A percentile compares a stretch with the other conserved stretches of the same genome.
These are phyloP conservation scores for Agonopterix arenella DNA, from an alignment of 2,888 invertebrate species.

Conservation along the genomic window DNA sequence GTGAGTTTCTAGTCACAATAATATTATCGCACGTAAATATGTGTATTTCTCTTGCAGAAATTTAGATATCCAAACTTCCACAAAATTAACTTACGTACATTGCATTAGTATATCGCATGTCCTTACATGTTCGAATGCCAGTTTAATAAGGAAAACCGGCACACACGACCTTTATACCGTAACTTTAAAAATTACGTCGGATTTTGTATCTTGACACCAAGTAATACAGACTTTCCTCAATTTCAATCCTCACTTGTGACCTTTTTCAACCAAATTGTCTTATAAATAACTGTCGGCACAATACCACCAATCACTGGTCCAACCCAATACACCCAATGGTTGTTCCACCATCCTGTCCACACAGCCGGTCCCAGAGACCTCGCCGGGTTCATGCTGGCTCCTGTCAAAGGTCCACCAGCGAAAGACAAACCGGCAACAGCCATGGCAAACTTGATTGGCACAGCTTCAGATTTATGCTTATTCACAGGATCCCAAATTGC, in stretches of 20 bases:
- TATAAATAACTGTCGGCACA: constrained; percentile 43
- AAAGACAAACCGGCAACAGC: constrained; percentile 80
- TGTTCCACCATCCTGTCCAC: constrained; percentile 79
- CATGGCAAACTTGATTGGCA: constrained; percentile 81
- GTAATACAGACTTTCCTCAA: not conserved
- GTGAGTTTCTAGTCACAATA: too few species aligned
- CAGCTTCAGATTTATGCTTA: constrained; percentile 78
- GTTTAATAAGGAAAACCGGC: too few species aligned
- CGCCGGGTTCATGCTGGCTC: constrained; percentile 84
- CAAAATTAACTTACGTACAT: too few species aligned
- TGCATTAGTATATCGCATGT: too few species aligned
- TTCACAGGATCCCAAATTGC: constrained; percentile 86
- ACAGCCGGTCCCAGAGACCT: constrained; percentile 84
- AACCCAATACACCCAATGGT: constrained; percentile 86
- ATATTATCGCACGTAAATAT: too few species aligned
- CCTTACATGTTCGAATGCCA: too few species aligned
- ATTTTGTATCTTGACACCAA: not conserved
- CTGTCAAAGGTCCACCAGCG: constrained; percentile 82
- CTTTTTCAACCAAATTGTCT: constrained; percentile 12
- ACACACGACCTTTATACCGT: not conserved
- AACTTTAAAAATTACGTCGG: not conserved
- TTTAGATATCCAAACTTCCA: too few species aligned
- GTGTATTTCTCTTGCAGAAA: too few species aligned
- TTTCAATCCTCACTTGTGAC: not conserved
- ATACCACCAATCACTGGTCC: constrained; percentile 71